Evolutionary conservation across 2,888 invertebrate genomes (phyloP), one percentile per base, ranked within the genome.

Genomic region (Cheilosia urbana): DNA sequence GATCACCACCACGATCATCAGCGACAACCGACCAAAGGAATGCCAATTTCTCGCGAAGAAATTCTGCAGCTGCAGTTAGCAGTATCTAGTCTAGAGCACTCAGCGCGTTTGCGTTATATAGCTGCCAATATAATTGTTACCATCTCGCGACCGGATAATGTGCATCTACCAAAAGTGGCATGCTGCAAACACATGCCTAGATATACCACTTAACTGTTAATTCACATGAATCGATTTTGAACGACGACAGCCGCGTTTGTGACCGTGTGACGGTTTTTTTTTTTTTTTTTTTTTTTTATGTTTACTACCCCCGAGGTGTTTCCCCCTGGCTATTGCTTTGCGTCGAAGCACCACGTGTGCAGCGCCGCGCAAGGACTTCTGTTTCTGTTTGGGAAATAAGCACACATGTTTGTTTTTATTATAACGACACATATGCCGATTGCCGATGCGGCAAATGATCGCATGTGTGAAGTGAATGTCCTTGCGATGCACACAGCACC

Each of bases 381-480:
- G 40, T 57, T 17, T 30, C 30, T 15, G 27, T n/a, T 19, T 21
- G 15, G 3, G 9, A 66, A 75, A 55, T 63, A 60, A 47, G 76
- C 51, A 72, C 85, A 85, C 77, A 85, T 85, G 85, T 58, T 66
- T 78, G 34, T 47, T 68, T 68, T 68, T 21, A 34, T 57, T 45
- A 45, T n/a, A 13, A 40, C 69, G 73, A 51, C 51, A 51, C 51
- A 51, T 51, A 51, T 45, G 72, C 72, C 85, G 80, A 75, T 71
- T 84, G 84, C 80, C 84, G 68, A 81, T 81, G 51, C 51, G 62
- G 55, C 81, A 81, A 76, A 77, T 72, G 76, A 81, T 85, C 85
- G 85, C 85, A 85, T 85, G 85, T 85, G 85, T 85, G 81, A 81
- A 81, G 72, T 76, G 68, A 85, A 81, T 85, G 85, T 85, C 85